phyloP scores from a whole-genome alignment of 1,140 invertebrate genomes.

The Oncopodura yosiiana region DNA sequence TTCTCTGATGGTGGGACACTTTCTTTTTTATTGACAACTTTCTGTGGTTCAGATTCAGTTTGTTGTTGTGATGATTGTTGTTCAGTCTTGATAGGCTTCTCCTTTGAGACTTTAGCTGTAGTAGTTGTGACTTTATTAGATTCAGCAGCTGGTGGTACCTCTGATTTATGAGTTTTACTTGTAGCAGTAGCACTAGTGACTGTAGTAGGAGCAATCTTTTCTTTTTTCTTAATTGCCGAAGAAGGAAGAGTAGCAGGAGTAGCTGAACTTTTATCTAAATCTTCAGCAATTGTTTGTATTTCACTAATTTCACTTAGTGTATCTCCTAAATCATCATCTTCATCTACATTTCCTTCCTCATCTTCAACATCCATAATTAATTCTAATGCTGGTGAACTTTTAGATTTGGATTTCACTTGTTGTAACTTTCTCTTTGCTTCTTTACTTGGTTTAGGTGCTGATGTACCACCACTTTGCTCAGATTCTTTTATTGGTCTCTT shows the following conservation, averaged over 20 bases:
- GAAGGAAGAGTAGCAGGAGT: background rate
- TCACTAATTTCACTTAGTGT: constrained; percentile 35
- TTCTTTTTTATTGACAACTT: no score
- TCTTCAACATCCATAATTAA: constrained; percentile 31
- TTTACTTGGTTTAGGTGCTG: constrained; percentile 26
- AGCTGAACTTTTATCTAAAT: constrained; percentile 10
- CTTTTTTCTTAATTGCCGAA: constrained; percentile 9
- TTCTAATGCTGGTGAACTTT: constrained; percentile 28
- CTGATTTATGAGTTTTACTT: background rate
- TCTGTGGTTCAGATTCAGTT: no score
- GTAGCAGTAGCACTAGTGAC: background rate
- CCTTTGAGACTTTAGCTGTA: background rate
- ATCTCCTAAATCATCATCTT: constrained; percentile 26
- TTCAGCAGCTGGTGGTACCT: background rate
- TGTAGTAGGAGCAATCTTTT: background rate
- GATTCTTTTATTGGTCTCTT: constrained; percentile 40
- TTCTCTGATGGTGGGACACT: constrained; percentile 4
- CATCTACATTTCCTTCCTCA: constrained; percentile 19
- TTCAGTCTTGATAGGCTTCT: no score
- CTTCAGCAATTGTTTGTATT: constrained; percentile 32
- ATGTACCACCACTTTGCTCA: background rate
- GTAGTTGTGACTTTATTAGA: background rate
- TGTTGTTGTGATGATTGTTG: no score
- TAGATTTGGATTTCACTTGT: constrained; percentile 37
- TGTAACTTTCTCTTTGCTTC: constrained; percentile 38